phyloP scores from a whole-genome alignment of 2,888 invertebrate genomes.

The Orthosia gothica region DNA sequence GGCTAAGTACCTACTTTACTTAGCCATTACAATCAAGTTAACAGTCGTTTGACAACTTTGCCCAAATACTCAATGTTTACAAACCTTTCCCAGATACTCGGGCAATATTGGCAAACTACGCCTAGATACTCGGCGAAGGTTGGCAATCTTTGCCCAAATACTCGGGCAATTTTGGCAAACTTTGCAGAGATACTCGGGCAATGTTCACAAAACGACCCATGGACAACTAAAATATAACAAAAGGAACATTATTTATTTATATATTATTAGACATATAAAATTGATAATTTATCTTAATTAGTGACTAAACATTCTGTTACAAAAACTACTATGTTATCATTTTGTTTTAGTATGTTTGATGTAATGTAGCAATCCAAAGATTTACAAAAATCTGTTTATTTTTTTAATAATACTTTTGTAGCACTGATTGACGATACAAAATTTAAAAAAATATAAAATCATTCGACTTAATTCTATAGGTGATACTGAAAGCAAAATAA shows the following conservation, averaged over 20 bases:
- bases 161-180: neutral
- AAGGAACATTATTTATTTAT: constrained; percentile 50
- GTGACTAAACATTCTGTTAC: constrained; percentile 46
- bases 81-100: neutral
- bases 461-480: constrained; percentile 37
- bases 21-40: constrained; percentile 26
- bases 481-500: constrained; percentile 53
- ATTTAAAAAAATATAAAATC: constrained; percentile 21
- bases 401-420: constrained; percentile 60
- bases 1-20: constrained; percentile 31
- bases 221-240: constrained; percentile 32
- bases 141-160: neutral
- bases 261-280: constrained; percentile 44
- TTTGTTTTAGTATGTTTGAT: constrained; percentile 1
- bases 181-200: neutral
- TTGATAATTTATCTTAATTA: constrained; percentile 50
- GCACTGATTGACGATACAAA: constrained; percentile 34
- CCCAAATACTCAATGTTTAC: neutral
- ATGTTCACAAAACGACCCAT: neutral
- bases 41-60: constrained; percentile 2
- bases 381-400: constrained; percentile 25
- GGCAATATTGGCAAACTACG: neutral
- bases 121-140: neutral
- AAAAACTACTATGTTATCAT: constrained; percentile 30
- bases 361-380: constrained; percentile 19